Percentiles rank a stretch among this genome's conserved stretches.
phyloP scores from a whole-genome alignment of 1,140 invertebrate species.

The Ericerus pela region DNA sequence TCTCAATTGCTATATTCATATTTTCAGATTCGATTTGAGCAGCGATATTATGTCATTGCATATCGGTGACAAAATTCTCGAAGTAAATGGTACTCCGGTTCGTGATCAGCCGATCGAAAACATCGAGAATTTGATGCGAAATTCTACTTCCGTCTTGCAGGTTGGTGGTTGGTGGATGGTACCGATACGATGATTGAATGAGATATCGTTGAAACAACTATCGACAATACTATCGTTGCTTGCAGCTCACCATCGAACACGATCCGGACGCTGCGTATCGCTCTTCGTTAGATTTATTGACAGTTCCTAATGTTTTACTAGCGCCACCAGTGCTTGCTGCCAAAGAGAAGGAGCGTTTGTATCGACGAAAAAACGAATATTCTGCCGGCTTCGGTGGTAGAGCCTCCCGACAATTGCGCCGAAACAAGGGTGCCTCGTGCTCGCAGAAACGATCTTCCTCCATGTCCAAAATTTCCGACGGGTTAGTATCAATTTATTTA shows the following conservation, averaged over 20 bases:
- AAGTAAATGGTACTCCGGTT: slow-evolving; percentile 79
- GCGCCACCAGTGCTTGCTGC: slow-evolving; percentile 16
- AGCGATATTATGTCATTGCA: slow-evolving; percentile 67
- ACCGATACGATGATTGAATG: background rate
- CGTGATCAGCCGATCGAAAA: slow-evolving; percentile 59
- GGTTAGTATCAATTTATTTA: slow-evolving; percentile 38
- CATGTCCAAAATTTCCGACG: slow-evolving; percentile 67
- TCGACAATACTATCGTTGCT: slow-evolving; percentile 21
- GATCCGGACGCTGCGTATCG: slow-evolving; percentile 54
- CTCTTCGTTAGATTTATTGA: slow-evolving; percentile 25
- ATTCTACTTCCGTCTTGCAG: slow-evolving; percentile 56
- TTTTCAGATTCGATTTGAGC: slow-evolving; percentile 58
- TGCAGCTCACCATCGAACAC: slow-evolving; percentile 69
- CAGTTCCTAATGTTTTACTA: slow-evolving; percentile 15
- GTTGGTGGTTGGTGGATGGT: slow-evolving; percentile 31
- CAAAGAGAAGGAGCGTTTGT: slow-evolving; percentile 45
- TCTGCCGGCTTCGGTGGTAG: slow-evolving; percentile 34
- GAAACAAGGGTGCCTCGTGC: slow-evolving; percentile 33
- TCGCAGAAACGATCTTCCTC: slow-evolving; percentile 66
- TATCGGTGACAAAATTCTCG: slow-evolving; percentile 77
- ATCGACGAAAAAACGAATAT: slow-evolving; percentile 51
- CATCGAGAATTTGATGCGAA: slow-evolving; percentile 57
- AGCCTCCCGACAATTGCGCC: slow-evolving; percentile 37
- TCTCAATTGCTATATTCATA: too few relatives aligned
- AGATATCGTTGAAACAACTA: background rate